Conservation (phyloP, 2,113 vertebrate genomes). For the Halichoeres trimaculatus region DNA sequence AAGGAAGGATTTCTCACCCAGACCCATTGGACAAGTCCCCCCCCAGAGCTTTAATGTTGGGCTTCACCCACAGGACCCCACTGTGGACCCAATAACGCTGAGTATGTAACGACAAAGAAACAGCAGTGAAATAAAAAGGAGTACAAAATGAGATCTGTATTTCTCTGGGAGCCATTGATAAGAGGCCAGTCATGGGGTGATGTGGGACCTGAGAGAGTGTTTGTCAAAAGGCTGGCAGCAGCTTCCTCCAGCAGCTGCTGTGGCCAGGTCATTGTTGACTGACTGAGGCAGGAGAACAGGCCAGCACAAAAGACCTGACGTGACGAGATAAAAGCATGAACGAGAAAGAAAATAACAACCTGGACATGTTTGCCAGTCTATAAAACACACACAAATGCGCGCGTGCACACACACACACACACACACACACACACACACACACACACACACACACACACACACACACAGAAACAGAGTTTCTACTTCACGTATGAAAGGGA, state of each 20-base stretch:
- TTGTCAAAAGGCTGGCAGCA: constrained; percentile 58
- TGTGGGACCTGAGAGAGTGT: constrained; percentile 27
- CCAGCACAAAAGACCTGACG: constrained; percentile 65
- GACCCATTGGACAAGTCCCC: too few species aligned
- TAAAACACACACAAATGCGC: constrained; percentile 22
- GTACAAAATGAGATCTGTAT: constrained; percentile 38
- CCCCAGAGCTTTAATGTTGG: not conserved
- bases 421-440: not conserved
- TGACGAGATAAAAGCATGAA: constrained; percentile 67
- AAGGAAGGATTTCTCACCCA: too few species aligned
- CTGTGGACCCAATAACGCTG: constrained; percentile 4
- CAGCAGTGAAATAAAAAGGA: constrained; percentile 14
- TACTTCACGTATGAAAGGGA: constrained; percentile 5
- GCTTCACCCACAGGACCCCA: not conserved
- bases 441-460: constrained; percentile 7
- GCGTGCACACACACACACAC: too few species aligned
- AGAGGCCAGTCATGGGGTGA: constrained; percentile 2
- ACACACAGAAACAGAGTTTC: constrained; percentile 23
- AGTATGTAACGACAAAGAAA: constrained; percentile 1
- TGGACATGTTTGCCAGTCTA: constrained; percentile 24
- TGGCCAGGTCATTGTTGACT: constrained; percentile 64
- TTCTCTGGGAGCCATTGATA: constrained; percentile 34
- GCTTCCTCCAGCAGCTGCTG: constrained; percentile 21
- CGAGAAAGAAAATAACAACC: not conserved
- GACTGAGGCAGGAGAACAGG: constrained; percentile 49